Evolutionary conservation across 2,797 vertebrate species (phyloP).

Genomic region (Peromyscus aztecus): DNA sequence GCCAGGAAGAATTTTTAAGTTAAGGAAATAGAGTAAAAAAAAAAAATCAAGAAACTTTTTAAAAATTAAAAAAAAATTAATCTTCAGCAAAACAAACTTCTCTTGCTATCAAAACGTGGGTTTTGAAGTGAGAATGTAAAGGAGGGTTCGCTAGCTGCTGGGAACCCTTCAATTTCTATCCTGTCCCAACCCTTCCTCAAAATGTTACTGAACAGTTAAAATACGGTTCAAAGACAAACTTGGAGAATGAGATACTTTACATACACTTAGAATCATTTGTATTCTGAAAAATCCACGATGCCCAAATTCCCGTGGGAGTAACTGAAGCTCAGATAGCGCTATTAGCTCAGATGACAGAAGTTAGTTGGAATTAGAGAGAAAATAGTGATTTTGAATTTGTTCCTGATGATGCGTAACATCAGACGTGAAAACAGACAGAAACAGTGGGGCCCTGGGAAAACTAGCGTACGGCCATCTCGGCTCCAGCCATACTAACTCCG

Average conservation of each 20-base stretch:
- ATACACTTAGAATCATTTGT: neutral
- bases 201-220: neutral
- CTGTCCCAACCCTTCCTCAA: neutral
- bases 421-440: neutral
- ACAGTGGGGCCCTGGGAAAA: neutral
- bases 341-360: neutral
- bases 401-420: neutral
- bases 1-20: neutral
- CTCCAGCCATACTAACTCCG: conserved; percentile 36
- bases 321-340: neutral
- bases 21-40: conserved; percentile 20
- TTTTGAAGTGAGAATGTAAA: conserved; percentile 3
- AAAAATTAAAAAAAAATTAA: neutral
- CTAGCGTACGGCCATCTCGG: conserved; percentile 6
- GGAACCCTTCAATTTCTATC: neutral
- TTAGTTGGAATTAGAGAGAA: conserved; percentile 15
- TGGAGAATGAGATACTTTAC: neutral
- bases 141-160: neutral
- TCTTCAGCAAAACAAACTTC: conserved; percentile 1
- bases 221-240: neutral
- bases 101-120: conserved; percentile 26
- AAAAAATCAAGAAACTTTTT: neutral
- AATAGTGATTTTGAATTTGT: conserved; percentile 30
- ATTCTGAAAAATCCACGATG: neutral
- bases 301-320: neutral